Evolutionary conservation across 1,140 invertebrate genomes (phyloP).

Genomic region (Agraylea sexmaculata): DNA sequence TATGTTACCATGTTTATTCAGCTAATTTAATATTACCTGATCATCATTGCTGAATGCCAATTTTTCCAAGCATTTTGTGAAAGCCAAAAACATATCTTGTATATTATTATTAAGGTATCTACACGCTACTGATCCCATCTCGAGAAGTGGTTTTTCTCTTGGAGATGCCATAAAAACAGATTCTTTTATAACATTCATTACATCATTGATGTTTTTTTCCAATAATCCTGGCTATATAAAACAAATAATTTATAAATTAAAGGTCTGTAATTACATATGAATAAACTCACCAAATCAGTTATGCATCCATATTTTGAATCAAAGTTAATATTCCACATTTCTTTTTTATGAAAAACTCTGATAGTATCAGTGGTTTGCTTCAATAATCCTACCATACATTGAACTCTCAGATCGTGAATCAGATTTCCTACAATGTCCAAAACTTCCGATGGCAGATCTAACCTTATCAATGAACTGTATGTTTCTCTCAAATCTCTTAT

Average conservation of each 20-base stretch:
- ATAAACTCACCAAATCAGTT: slow-evolving; percentile 60
- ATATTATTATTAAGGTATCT: slow-evolving; percentile 55
- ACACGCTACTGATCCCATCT: slow-evolving; percentile 45
- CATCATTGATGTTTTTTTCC: slow-evolving; percentile 72
- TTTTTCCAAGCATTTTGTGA: slow-evolving; percentile 50
- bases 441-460: slow-evolving; percentile 69
- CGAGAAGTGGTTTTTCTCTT: slow-evolving; percentile 57
- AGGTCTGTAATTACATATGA: slow-evolving; percentile 2
- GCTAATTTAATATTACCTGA: slow-evolving; percentile 24
- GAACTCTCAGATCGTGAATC: slow-evolving; percentile 77
- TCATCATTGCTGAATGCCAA: slow-evolving; percentile 52
- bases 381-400: slow-evolving; percentile 77
- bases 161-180: slow-evolving; percentile 62
- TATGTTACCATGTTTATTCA: not conserved
- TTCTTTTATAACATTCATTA: slow-evolving; percentile 75
- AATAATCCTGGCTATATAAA: slow-evolving; percentile 63
- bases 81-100: slow-evolving; percentile 58
- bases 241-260: slow-evolving; percentile 8
- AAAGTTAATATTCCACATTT: slow-evolving; percentile 82
- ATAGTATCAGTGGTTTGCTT: slow-evolving; percentile 74
- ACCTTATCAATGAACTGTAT: slow-evolving; percentile 54
- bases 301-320: slow-evolving; percentile 63
- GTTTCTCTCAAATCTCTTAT: slow-evolving; percentile 57
- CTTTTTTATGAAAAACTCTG: slow-evolving; percentile 60
- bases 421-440: slow-evolving; percentile 72